A percentile compares a stretch with the other conserved stretches of the same genome.
Conservation (phyloP, 2,797 vertebrate genomes). For the Crax fasciolata region DNA sequence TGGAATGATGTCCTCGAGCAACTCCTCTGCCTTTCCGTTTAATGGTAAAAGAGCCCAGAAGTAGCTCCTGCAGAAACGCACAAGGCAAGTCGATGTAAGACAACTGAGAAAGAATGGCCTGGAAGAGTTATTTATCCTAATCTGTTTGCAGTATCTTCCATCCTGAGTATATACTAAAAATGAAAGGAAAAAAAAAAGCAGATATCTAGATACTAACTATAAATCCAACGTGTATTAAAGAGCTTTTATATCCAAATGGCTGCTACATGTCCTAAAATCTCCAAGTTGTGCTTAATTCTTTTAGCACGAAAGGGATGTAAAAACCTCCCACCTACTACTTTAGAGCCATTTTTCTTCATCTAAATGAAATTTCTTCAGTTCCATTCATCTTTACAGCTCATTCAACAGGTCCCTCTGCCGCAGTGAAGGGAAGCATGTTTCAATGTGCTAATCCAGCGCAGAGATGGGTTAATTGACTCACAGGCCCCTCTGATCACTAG, state of each 20-base stretch:
- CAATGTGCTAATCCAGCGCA: constrained; percentile 72
- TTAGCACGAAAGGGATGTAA: constrained; percentile 46
- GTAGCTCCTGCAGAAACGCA: not conserved
- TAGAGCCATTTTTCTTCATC: constrained; percentile 73
- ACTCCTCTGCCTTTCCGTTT: not conserved
- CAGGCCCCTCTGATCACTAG: constrained; percentile 78
- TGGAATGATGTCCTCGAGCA: not conserved
- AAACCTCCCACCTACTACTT: constrained; percentile 66
- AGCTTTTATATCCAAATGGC: constrained; percentile 20
- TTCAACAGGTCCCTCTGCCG: constrained; percentile 68
- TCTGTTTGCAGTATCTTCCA: not conserved
- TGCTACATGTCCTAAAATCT: constrained; percentile 41
- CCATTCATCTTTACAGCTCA: constrained; percentile 74
- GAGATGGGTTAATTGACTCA: constrained; percentile 77
- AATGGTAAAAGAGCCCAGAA: not conserved
- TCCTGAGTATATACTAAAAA: not conserved
- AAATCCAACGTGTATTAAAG: constrained; percentile 4
- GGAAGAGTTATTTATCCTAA: not conserved
- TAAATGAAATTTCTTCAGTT: constrained; percentile 76
- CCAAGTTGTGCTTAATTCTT: constrained; percentile 49
- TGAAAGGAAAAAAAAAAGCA: not conserved
- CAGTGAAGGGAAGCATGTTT: constrained; percentile 73
- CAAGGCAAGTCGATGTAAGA: not conserved
- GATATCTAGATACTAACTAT: not conserved
- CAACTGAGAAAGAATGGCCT: not conserved